Evolutionary conservation across 1,140 invertebrate genomes (phyloP).

Genomic region (Panagrolaimus sp.): DNA sequence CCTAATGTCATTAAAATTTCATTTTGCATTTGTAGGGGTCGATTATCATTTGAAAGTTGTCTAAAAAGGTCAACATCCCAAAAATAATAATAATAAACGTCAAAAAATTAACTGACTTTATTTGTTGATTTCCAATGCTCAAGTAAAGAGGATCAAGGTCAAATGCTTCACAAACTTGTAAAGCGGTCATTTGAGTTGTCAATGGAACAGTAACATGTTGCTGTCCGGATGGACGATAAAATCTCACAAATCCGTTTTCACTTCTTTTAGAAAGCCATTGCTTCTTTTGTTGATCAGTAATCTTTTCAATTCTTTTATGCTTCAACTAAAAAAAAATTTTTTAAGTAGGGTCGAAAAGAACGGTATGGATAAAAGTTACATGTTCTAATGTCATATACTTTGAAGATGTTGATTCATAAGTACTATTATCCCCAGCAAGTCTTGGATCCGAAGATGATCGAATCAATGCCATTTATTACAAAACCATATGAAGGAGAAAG

Average conservation of each 20-base stretch:
- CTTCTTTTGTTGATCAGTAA: constrained; percentile 7
- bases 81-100: neutral
- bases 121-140: constrained; percentile 16
- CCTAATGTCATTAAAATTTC: constrained; percentile 18
- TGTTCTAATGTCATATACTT: constrained; percentile 16
- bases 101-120: constrained; percentile 8
- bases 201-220: constrained; percentile 13
- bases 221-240: constrained; percentile 14
- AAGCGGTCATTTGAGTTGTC: constrained; percentile 10
- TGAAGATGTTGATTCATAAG: constrained; percentile 20
- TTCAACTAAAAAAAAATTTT: constrained; percentile 12
- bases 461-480: constrained; percentile 3
- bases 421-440: constrained; percentile 7
- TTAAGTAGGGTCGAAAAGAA: neutral
- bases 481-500: neutral
- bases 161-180: constrained; percentile 10
- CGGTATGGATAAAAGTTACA: constrained; percentile 17
- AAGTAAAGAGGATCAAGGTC: constrained; percentile 17
- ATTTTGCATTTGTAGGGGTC: constrained; percentile 21
- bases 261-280: constrained; percentile 10
- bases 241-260: constrained; percentile 16
- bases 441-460: neutral
- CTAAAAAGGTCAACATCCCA: neutral
- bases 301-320: constrained; percentile 10
- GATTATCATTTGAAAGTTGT: constrained; percentile 10